These are phyloP conservation scores for Poeciliopsis infans DNA, from an alignment of 2,797 vertebrate genomes.

Conservation along the genomic window DNA sequence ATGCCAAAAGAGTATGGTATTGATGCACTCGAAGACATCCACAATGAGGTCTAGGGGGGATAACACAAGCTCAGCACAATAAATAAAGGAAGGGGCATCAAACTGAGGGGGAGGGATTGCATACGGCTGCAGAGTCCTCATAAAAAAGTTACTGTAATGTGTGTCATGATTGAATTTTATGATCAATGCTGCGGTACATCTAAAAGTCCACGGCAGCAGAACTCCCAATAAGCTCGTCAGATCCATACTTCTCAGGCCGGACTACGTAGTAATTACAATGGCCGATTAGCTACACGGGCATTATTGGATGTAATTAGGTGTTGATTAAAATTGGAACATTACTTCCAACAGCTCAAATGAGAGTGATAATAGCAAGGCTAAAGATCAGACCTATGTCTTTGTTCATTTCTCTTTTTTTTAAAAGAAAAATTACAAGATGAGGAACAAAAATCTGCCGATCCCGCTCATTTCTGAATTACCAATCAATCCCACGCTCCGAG, in stretches of 20 bases:
- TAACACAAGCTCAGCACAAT: conserved; percentile 72
- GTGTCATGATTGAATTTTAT: conserved; percentile 76
- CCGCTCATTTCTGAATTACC: conserved; percentile 40
- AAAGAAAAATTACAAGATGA: conserved; percentile 1
- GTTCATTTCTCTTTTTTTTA: conserved; percentile 26
- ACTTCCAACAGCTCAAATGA: conserved; percentile 45
- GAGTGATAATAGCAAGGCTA: conserved; percentile 53
- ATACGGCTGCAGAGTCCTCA: conserved; percentile 57
- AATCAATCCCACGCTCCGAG: conserved; percentile 66
- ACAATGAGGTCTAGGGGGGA: conserved; percentile 77
- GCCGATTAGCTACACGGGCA: conserved; percentile 72
- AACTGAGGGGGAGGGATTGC: conserved; percentile 58
- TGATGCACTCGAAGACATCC: conserved; percentile 70
- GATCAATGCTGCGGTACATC: conserved; percentile 65
- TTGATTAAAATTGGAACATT: conserved; percentile 74
- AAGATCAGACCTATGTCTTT: conserved; percentile 34
- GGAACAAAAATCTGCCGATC: conserved; percentile 17
- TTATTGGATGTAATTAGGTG: conserved; percentile 76
- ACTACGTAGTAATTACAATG: conserved; percentile 67
- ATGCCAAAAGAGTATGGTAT: conserved; percentile 76
- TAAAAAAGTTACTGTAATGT: conserved; percentile 77
- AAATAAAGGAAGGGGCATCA: conserved; percentile 69
- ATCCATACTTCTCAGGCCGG: conserved; percentile 65
- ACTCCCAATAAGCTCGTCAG: conserved; percentile 41
- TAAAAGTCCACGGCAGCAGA: conserved; percentile 45